Percentiles rank a stretch among this genome's conserved stretches.
Conservation (phyloP, 2,113 vertebrate genomes). For the Centrocercus urophasianus region DNA sequence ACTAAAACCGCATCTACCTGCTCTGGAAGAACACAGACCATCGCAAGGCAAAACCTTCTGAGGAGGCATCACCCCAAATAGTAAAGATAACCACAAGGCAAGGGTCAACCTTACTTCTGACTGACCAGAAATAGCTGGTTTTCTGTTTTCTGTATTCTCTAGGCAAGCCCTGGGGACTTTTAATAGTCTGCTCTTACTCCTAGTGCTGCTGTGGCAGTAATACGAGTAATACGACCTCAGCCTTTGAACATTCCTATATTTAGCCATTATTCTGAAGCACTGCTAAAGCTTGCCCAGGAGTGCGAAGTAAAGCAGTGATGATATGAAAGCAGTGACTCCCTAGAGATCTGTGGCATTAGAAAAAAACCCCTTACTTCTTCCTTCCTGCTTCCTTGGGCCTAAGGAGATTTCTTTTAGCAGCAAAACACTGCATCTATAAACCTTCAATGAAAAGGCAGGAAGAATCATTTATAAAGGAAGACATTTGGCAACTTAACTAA, state of each 20-base stretch:
- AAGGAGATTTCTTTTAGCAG: not conserved
- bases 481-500: not conserved
- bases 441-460: not conserved
- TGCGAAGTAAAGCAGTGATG: not conserved
- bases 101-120: not conserved
- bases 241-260: not conserved
- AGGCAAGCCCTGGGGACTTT: not conserved
- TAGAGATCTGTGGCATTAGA: not conserved
- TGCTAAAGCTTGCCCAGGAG: not conserved
- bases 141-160: not conserved
- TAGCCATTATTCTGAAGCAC: not conserved
- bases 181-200: not conserved
- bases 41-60: not conserved
- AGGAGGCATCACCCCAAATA: not conserved
- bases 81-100: not conserved
- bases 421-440: not conserved
- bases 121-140: not conserved
- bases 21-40: not conserved
- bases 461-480: not conserved
- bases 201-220: not conserved
- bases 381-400: not conserved
- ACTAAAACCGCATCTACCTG: accelerated
- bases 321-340: not conserved
- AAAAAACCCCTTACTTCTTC: not conserved
- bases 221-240: not conserved